These are phyloP conservation scores for Cosmia pyralina DNA, from an alignment of 2,888 invertebrate species.

Conservation along the genomic window DNA sequence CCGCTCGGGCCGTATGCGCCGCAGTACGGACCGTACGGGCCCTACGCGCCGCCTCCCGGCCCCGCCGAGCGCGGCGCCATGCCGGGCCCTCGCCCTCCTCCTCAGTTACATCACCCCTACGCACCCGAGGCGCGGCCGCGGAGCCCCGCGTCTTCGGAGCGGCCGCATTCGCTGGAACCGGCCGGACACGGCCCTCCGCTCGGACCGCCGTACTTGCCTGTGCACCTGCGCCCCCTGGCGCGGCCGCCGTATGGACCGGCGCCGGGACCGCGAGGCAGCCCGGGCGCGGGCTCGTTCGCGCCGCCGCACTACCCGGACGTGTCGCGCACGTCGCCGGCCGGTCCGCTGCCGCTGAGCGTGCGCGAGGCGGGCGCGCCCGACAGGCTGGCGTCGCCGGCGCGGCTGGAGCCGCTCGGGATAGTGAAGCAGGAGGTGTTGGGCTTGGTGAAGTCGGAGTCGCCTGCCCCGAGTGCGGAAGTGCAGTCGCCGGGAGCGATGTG, in stretches of 20 bases:
- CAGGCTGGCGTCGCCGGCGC: conserved; percentile 24
- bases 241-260: conserved; percentile 81
- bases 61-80: conserved; percentile 49
- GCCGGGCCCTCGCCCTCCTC: conserved; percentile 50
- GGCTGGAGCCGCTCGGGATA: conserved; percentile 49
- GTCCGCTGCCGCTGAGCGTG: conserved; percentile 32
- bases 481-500: conserved; percentile 1
- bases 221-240: conserved; percentile 53
- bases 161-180: conserved; percentile 62
- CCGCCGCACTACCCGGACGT: conserved; percentile 55
- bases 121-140: conserved; percentile 44
- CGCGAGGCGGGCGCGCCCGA: conserved; percentile 13
- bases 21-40: conserved; percentile 85
- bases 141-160: conserved; percentile 71
- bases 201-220: conserved; percentile 48
- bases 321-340: conserved; percentile 48
- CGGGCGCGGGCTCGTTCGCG: conserved; percentile 30
- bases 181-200: conserved; percentile 17
- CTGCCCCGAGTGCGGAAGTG: conserved; percentile 69
- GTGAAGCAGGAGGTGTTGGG: conserved; percentile 46
- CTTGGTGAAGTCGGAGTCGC: conserved; percentile 41
- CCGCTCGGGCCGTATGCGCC: conserved; percentile 88
- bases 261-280: conserved; percentile 43
- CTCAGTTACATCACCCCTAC: conserved; percentile 56
- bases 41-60: conserved; percentile 79